phyloP scores from a whole-genome alignment of 2,888 invertebrate species.

The Rhorus exstirpatorius region DNA sequence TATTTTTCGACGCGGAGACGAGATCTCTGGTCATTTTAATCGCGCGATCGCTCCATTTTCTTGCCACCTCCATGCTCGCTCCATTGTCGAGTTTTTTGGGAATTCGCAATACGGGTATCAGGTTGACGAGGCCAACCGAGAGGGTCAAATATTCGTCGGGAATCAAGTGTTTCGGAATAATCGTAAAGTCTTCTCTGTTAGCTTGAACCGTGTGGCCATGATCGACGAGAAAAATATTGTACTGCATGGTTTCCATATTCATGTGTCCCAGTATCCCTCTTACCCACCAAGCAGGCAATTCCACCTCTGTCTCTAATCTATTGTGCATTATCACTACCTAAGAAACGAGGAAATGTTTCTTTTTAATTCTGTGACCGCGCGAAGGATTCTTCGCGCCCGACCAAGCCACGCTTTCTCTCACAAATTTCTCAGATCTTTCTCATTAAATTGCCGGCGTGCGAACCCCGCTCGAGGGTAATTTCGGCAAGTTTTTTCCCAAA shows the following conservation, averaged over 20 bases:
- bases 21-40: slow-evolving; percentile 75
- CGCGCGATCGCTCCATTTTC: slow-evolving; percentile 76
- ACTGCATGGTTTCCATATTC: slow-evolving; percentile 36
- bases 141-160: slow-evolving; percentile 59
- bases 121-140: slow-evolving; percentile 60
- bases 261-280: slow-evolving; percentile 63
- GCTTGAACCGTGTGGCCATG: slow-evolving; percentile 63
- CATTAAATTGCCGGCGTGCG: not conserved
- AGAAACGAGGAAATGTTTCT: slow-evolving; percentile 12
- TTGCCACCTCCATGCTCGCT: slow-evolving; percentile 15
- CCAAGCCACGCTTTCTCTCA: not conserved
- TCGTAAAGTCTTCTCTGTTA: slow-evolving; percentile 60
- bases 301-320: slow-evolving; percentile 34
- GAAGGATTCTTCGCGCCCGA: no score
- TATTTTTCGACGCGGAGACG: slow-evolving; percentile 71
- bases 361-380: no score
- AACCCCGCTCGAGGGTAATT: no score
- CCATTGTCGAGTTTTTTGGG: not conserved
- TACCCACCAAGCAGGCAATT: slow-evolving; percentile 71
- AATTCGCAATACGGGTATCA: slow-evolving; percentile 55
- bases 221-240: slow-evolving; percentile 70
- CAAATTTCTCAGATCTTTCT: not conserved
- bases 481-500: no score
- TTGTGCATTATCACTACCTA: slow-evolving; percentile 72
- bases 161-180: slow-evolving; percentile 54